Base-by-base conservation (phyloP, 1,140 invertebrate genomes). In the Brachionus paranguensis region DNA sequence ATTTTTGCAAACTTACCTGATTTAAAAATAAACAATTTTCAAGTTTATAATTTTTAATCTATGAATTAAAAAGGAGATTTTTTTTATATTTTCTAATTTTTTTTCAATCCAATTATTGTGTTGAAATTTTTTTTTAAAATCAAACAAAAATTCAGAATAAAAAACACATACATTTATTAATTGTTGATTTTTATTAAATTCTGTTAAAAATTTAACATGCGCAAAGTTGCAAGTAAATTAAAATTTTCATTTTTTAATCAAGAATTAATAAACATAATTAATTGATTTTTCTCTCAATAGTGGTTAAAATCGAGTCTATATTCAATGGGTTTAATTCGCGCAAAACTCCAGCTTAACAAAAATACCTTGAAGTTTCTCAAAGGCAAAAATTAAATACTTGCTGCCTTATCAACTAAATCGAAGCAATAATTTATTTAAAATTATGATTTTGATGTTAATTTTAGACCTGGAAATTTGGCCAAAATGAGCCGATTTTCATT, bases 281-380 rank as follows among this genome's bases (percentile, higher is more conserved):
- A 72, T 72, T 72, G 68, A 72, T 72, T 72, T 72, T 72, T 72
- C 24, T 43, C 43, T 43, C 37, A 72, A 20, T 45, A 43, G n/a
- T 43, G 33, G 33, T 33, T 29, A 72, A 72, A 45, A 68, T 68
- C 1, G 17, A 20, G 14, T 43, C 0, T 10, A 72, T 45, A 37
- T 7, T 20, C n/a, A 45, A 17, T 43, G 4, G 6, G 11, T 41
- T 8, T 20, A 41, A 17, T 43, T 72, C 10, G 14, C 45, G 11
- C 5, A 47, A 47, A 60, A 10, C 20, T 20, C n/a, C 1, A 60
- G 10, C 53, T 60, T 0, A 20, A 17, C 20, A 20, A 6, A 60
- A 60, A 6, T 60, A 60, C 53, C 53, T 60, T 60, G 53, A 60
- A 60, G 53, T 60, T 20, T 60, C 17, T 60, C n/a, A 33, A 68